These are phyloP conservation scores for Drosophila quinaria DNA, from an alignment of 2,888 invertebrate species.

Conservation along the genomic window DNA sequence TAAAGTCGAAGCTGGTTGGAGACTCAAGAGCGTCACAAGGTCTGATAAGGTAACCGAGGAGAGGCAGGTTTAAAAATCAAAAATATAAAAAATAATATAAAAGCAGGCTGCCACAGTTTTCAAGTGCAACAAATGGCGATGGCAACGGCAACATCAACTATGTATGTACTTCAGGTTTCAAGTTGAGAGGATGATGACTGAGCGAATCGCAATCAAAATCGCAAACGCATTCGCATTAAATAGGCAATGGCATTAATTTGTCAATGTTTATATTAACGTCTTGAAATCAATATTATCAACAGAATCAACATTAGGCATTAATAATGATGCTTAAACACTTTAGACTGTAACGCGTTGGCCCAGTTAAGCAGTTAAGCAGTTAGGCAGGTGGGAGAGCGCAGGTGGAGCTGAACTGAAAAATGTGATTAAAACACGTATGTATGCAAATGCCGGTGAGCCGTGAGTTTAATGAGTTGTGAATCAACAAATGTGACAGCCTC, in stretches of 20 bases:
- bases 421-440: constrained; percentile 60
- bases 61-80: constrained; percentile 30
- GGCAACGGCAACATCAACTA: constrained; percentile 31
- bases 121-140: constrained; percentile 57
- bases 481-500: constrained; percentile 52
- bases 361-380: background rate
- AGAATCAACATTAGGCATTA: constrained; percentile 58
- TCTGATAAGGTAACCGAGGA: constrained; percentile 59
- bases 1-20: constrained; percentile 15
- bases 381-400: background rate
- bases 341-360: constrained; percentile 35
- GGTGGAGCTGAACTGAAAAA: constrained; percentile 12
- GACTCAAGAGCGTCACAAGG: constrained; percentile 64
- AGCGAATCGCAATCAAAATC: constrained; percentile 31
- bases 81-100: constrained; percentile 6
- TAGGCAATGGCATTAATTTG: constrained; percentile 71
- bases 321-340: constrained; percentile 65
- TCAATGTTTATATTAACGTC: constrained; percentile 71
- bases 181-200: constrained; percentile 60
- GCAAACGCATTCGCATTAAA: constrained; percentile 21
- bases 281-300: constrained; percentile 72
- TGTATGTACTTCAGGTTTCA: constrained; percentile 57
- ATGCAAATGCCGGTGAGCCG: constrained; percentile 59
- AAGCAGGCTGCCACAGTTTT: constrained; percentile 51
- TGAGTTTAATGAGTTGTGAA: constrained; percentile 63